Base-by-base conservation (phyloP, 1,140 invertebrate genomes). In the Brachionus rubens region DNA sequence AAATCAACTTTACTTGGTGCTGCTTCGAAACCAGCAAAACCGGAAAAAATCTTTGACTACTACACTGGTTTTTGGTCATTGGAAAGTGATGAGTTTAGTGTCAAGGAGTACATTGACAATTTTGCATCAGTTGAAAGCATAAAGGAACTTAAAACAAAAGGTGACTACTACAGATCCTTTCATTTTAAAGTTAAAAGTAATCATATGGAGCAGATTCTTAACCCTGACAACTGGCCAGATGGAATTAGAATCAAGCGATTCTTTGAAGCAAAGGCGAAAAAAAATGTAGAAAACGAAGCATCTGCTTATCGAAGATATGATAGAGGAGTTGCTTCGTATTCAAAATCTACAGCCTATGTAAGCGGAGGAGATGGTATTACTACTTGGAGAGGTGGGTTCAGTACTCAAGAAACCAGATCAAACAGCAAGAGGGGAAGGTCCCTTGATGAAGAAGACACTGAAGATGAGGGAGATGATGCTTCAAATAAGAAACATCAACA, bases 181-280 rank as follows among this genome's bases (percentile, higher is more conserved):
- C 54, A 33, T 30, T 59, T 59, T 59, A 59, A n/a, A 3, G 30
- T 59, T 33, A 59, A 16, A 16, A 59, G 54, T 30, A 59, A 16
- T 36, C 33, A 59, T 28, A 59, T 59, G 54, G 54, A 59, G 16
- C 28, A 59, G 16, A 16, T 59, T 30, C 16, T 59, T 30, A 16
- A 59, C 33, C 54, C 54, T 30, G 28, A 59, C 33, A 59, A 59
- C n/a, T 59, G 54, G 54, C 54, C 54, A 36, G 54, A 59, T 59
- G 28, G 14, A 16, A 59, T 59, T 16, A 59, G 54, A 59, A 28
- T 59, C 28, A 59, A 36, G 30, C 54, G 54, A 16, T 59, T 16
- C 33, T 59, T 30, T 59, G 54, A 59, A 59, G 9, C 54, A 14
- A 59, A 59, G 33, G 7, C 16, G 33, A 16, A 33, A 0, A 59